Evolutionary conservation across 2,113 vertebrate genomes (phyloP).

Genomic region (Caretta caretta): DNA sequence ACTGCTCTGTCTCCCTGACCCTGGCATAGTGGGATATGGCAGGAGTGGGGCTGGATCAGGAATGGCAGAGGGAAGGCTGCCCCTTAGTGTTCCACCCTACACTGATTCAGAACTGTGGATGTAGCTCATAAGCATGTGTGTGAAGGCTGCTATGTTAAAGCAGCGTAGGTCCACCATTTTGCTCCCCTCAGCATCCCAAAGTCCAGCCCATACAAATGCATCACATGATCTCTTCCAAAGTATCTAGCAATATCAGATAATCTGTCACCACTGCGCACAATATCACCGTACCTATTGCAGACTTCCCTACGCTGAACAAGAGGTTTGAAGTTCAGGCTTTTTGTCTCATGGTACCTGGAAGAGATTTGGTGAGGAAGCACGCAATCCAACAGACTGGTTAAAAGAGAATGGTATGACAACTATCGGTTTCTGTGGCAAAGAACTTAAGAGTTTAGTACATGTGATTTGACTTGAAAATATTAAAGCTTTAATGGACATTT

Average conservation of each 20-base stretch:
- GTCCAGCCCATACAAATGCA: not conserved
- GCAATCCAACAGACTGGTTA: not conserved
- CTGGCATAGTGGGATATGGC: not conserved
- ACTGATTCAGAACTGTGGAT: not conserved
- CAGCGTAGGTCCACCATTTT: not conserved
- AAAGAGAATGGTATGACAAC: not conserved
- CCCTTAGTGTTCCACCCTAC: not conserved
- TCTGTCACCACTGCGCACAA: not conserved
- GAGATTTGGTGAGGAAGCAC: not conserved
- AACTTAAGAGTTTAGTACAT: too few species aligned
- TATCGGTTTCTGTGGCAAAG: too few species aligned
- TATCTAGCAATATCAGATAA: not conserved
- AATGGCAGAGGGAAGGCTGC: not conserved
- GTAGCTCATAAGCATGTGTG: not conserved
- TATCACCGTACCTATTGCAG: not conserved
- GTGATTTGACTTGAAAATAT: conserved; percentile 11
- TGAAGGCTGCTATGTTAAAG: not conserved
- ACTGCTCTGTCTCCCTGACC: not conserved
- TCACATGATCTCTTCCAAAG: not conserved
- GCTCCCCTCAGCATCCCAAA: not conserved
- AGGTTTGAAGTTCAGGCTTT: not conserved
- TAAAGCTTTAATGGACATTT: conserved; percentile 33
- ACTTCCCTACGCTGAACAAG: not conserved
- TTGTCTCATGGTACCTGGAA: not conserved
- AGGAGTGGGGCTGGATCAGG: not conserved